phyloP scores from a whole-genome alignment of 2,888 invertebrate genomes.

The Baccha elongata region DNA sequence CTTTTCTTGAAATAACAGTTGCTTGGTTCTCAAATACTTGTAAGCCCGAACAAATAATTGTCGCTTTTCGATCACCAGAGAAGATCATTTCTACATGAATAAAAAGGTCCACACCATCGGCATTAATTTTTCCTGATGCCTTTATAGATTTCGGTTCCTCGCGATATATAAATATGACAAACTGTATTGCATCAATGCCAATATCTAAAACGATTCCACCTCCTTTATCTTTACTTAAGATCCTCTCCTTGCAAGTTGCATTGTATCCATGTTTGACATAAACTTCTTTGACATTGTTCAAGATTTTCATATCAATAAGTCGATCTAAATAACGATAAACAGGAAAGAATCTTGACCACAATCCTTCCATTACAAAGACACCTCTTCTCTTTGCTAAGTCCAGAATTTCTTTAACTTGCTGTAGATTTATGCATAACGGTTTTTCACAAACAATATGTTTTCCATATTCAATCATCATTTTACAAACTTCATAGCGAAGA shows the following conservation, averaged over 20 bases:
- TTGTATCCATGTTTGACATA: constrained; percentile 87
- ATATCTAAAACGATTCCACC: constrained; percentile 89
- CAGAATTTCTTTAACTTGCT: constrained; percentile 87
- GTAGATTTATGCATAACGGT: constrained; percentile 89
- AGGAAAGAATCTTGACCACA: constrained; percentile 93
- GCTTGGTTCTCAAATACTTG: constrained; percentile 75
- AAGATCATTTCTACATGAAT: constrained; percentile 76
- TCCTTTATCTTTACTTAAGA: constrained; percentile 86
- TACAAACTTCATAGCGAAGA: constrained; percentile 86
- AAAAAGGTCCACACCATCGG: constrained; percentile 86
- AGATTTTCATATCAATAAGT: constrained; percentile 79
- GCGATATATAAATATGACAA: constrained; percentile 86
- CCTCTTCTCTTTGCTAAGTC: constrained; percentile 86
- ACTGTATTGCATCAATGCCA: constrained; percentile 89
- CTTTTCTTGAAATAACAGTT: constrained; percentile 75
- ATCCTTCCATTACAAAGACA: constrained; percentile 91
- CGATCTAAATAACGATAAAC: constrained; percentile 86
- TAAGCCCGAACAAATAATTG: constrained; percentile 76
- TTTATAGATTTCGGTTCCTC: constrained; percentile 86
- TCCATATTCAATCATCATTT: constrained; percentile 88
- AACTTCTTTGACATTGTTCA: constrained; percentile 87
- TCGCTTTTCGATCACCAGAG: constrained; percentile 73
- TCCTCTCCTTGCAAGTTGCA: constrained; percentile 83
- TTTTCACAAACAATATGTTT: constrained; percentile 95
- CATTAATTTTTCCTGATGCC: constrained; percentile 87